These are phyloP conservation scores for Calyptomena viridis DNA, from an alignment of 2,113 vertebrate genomes.

Conservation along the genomic window DNA sequence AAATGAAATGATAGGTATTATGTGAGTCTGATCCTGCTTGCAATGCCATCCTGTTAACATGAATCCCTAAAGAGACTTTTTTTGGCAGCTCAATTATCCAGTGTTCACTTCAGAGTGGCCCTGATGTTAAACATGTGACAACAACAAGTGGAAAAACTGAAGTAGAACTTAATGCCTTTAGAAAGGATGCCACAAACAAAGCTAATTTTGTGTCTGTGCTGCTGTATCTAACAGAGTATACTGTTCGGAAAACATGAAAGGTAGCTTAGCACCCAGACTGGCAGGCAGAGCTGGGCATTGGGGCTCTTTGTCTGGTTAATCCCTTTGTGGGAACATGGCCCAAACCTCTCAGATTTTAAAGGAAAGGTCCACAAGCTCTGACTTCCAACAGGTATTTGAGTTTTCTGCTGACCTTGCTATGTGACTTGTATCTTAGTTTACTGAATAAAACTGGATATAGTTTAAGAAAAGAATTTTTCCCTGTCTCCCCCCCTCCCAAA, in stretches of 20 bases:
- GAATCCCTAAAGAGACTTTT: not conserved
- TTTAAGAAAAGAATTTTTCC: not conserved
- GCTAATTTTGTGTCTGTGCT: not conserved
- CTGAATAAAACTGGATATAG: not conserved
- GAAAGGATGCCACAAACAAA: not conserved
- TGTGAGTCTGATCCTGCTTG: not conserved
- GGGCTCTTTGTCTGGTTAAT: conserved; percentile 10
- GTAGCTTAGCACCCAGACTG: not conserved
- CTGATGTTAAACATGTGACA: not conserved
- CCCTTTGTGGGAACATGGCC: not conserved
- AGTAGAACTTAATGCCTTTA: not conserved
- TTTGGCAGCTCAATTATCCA: not conserved
- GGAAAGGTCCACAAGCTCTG: not conserved
- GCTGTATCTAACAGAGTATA: not conserved
- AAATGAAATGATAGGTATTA: not conserved
- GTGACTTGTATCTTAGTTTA: not conserved
- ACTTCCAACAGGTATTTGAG: not conserved
- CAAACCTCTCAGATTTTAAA: not conserved
- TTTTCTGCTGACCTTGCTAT: not conserved
- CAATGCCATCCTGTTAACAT: not conserved
- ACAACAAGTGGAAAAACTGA: not conserved
- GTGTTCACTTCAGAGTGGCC: not conserved
- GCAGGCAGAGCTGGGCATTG: not conserved
- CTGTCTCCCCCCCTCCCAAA: not conserved
- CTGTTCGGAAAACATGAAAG: not conserved